Evolutionary conservation across 2,797 vertebrate genomes (phyloP), one percentile per base, ranked within the genome.

Genomic region (Melanotaenia boesemani): DNA sequence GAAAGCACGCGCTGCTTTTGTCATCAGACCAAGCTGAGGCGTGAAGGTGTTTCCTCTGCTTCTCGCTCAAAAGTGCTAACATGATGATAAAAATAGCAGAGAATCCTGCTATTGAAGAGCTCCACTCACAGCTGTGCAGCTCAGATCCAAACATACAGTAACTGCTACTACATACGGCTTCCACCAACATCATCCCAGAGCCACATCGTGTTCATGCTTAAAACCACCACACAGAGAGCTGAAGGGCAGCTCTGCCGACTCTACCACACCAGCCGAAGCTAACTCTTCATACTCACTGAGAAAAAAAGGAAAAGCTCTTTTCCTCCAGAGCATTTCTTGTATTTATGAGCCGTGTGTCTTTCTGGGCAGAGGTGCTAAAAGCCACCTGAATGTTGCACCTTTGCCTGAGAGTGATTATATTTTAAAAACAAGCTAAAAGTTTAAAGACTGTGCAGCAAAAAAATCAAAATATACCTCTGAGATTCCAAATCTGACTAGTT

Each of bases 41-140:
- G 90, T 86, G 76, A 90, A 79, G 88, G 89, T 90, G 89, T 89
- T 90, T 87, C 89, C 88, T 89, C 76, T 83, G 74, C 72, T 77
- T 70, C 83, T 78, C 67, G 86, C 79, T 75, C 84, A 82, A 69
- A 37, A 36, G 75, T 39, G 34, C 48, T 52, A 72, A 83, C 83
- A 37, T 67, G 15, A 62, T 58, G 84, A 68, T 74, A 85, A 82
- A 92, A 90, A 91, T 91, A 90, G 84, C 62, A 64, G 36, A 83
- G 65, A 82, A 75, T 74, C 75, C 70, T 77, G 73, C 63, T 87
- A 89, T 88, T 85, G 72, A 83, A 81, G 78, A 73, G 26, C 44
- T 63, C 64, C 60, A 79, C 73, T 83, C 61, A 56, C 54, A 70
- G 62, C 11, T 13, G 7, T n/a, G 30, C 28, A 64, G 24, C 63